A percentile compares a stretch with the other conserved stretches of the same genome.
Conservation (phyloP, 2,888 invertebrate species). For the Desoria tigrina region DNA sequence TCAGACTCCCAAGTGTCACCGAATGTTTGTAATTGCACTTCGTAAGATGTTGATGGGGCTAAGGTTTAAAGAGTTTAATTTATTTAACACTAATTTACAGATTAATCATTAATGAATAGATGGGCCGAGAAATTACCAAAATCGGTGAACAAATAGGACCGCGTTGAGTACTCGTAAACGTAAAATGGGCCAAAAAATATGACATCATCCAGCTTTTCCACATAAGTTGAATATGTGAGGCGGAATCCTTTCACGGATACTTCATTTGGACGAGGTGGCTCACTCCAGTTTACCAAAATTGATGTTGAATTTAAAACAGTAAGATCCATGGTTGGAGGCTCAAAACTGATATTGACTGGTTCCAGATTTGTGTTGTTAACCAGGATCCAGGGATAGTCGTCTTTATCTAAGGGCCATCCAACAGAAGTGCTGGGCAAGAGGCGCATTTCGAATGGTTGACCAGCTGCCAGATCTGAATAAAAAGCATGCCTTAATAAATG, state of each 20-base stretch:
- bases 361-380: conserved; percentile 20
- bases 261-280: conserved; percentile 35
- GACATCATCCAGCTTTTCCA: conserved; percentile 42
- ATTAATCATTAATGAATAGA: background rate
- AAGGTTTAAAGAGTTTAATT: background rate
- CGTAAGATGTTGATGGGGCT: conserved; percentile 43
- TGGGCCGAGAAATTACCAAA: conserved; percentile 32
- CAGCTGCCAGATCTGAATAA: conserved; percentile 31
- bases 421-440: conserved; percentile 46
- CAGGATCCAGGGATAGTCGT: conserved; percentile 34
- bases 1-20: conserved; percentile 47
- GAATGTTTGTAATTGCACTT: conserved; percentile 46
- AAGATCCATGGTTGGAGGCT: conserved; percentile 40
- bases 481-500: background rate
- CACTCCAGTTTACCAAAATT: conserved; percentile 46
- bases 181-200: conserved; percentile 46
- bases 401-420: conserved; percentile 38
- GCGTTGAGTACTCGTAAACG: conserved; percentile 34
- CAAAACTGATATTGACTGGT: conserved; percentile 35
- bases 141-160: conserved; percentile 36
- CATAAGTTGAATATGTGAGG: conserved; percentile 44
- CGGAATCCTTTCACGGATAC: conserved; percentile 47
- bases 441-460: conserved; percentile 43
- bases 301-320: conserved; percentile 43
- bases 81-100: background rate